Conservation (phyloP, 92 coral and sea anemone genomes). For the Blastomussa wellsi region DNA sequence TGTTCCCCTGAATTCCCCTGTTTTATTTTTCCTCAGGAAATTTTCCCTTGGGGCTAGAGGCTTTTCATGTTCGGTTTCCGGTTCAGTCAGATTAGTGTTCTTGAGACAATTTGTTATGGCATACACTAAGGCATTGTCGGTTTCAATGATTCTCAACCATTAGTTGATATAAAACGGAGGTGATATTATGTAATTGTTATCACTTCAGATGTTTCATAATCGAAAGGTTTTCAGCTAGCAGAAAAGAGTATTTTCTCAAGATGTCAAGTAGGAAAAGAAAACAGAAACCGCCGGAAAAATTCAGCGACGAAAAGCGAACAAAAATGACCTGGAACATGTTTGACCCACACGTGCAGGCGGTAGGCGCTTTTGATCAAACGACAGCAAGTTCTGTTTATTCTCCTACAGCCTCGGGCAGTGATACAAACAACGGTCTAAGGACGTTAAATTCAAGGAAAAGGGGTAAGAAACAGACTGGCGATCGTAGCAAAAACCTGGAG, state of each 20-base stretch:
- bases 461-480: not conserved
- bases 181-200: not conserved
- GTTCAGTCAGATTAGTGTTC: not conserved
- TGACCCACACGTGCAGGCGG: slow-evolving; percentile 38
- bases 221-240: not conserved
- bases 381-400: not conserved
- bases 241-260: not conserved
- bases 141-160: not conserved
- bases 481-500: slow-evolving; percentile 6
- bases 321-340: slow-evolving; percentile 75
- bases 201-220: no score
- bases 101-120: not conserved
- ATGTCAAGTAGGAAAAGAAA: slow-evolving; percentile 80
- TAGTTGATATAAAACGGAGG: no score
- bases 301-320: slow-evolving; percentile 62
- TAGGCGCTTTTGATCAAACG: not conserved
- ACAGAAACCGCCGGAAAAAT: slow-evolving; percentile 55
- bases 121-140: not conserved
- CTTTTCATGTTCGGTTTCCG: no score
- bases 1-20: no score
- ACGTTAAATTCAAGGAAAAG: not conserved
- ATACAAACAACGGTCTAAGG: not conserved
- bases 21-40: no score
- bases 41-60: no score
- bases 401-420: not conserved